These are phyloP conservation scores for Atrina japonica DNA, from an alignment of 2,888 invertebrate species.

Conservation along the genomic window DNA sequence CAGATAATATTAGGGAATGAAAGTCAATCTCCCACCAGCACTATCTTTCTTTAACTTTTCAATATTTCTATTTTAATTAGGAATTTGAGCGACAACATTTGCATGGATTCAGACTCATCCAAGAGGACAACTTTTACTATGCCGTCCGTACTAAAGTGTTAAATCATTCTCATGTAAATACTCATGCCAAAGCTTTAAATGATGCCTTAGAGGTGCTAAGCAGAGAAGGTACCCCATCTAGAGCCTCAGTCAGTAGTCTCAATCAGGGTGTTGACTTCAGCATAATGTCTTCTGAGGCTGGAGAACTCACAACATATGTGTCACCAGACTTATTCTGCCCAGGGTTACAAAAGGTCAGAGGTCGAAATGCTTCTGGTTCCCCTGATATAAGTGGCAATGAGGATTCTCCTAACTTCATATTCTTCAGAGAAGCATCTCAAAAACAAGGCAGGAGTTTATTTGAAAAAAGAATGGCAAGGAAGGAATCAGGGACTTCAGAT, in stretches of 20 bases:
- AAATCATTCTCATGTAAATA: slow-evolving; percentile 47
- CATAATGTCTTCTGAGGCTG: slow-evolving; percentile 13
- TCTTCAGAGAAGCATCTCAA: not conserved
- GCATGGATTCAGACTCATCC: slow-evolving; percentile 84
- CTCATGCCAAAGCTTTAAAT: slow-evolving; percentile 60
- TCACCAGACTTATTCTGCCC: slow-evolving; percentile 34
- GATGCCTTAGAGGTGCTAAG: slow-evolving; percentile 59
- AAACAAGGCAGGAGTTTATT: not conserved
- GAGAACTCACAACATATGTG: slow-evolving; percentile 32
- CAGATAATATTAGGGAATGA: too few relatives aligned
- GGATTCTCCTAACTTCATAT: slow-evolving; percentile 4
- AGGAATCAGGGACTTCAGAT: not conserved
- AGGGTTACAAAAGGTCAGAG: slow-evolving; percentile 5
- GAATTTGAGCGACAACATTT: slow-evolving; percentile 84
- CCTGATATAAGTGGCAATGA: slow-evolving; percentile 32
- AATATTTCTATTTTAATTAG: too few relatives aligned
- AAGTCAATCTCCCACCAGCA: too few relatives aligned
- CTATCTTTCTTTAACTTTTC: too few relatives aligned
- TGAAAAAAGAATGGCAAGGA: not conserved
- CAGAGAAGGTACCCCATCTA: slow-evolving; percentile 43
- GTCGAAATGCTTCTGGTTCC: slow-evolving; percentile 6
- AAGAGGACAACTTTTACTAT: slow-evolving; percentile 85
- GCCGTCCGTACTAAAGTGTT: slow-evolving; percentile 79
- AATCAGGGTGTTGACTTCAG: slow-evolving; percentile 4
- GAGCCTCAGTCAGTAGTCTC: slow-evolving; percentile 11